phyloP scores from a whole-genome alignment of 2,113 vertebrate genomes.

The Tragelaphus imberbis region DNA sequence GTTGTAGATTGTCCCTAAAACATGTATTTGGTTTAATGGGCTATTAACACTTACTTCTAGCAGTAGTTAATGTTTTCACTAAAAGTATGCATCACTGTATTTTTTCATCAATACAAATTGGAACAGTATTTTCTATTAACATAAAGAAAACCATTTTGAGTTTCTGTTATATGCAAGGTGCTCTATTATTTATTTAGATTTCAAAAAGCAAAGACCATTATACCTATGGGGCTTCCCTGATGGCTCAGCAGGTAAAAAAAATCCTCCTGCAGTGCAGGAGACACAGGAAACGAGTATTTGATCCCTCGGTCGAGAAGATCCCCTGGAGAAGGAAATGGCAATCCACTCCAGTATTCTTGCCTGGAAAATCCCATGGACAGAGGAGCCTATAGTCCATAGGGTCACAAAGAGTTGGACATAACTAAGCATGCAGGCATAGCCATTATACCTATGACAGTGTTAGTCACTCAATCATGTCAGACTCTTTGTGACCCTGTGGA shows the following conservation, averaged over 20 bases:
- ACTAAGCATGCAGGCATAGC: no score
- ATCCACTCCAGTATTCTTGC: no score
- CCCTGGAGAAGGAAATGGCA: no score
- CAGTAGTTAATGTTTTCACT: not conserved
- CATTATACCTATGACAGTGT: not conserved
- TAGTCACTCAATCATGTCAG: no score
- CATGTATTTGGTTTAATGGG: not conserved
- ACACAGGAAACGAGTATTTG: not conserved
- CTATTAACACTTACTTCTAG: not conserved
- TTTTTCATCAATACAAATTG: not conserved
- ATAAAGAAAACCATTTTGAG: not conserved
- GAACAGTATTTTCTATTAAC: not conserved
- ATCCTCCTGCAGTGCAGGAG: not conserved
- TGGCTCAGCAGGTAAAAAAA: not conserved
- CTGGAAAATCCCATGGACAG: no score
- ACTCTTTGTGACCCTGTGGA: no score
- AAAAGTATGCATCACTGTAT: not conserved
- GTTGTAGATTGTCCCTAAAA: not conserved
- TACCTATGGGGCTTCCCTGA: not conserved
- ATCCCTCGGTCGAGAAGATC: not conserved
- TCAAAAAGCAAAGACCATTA: not conserved
- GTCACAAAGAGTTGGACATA: no score
- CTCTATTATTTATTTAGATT: not conserved
- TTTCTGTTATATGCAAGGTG: not conserved
- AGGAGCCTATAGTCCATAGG: no score